These are phyloP conservation scores for Cranoglanis bouderius DNA, from an alignment of 2,113 vertebrate species.

Conservation along the genomic window DNA sequence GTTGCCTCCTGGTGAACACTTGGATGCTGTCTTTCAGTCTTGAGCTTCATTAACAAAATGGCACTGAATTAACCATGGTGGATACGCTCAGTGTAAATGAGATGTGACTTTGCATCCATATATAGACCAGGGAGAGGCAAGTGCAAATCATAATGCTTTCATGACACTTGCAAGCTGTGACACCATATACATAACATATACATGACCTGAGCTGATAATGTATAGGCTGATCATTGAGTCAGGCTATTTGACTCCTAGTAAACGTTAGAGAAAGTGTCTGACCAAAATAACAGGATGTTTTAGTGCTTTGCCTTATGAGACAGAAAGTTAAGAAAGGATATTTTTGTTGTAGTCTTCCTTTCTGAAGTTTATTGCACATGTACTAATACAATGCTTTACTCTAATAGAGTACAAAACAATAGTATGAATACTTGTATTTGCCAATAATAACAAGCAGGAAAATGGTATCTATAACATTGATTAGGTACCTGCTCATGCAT, in stretches of 20 bases:
- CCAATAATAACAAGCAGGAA: neutral
- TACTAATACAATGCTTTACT: neutral
- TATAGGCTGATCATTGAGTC: conserved; percentile 46
- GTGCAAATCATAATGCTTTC: conserved; percentile 49
- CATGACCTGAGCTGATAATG: conserved; percentile 55
- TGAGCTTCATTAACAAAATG: neutral
- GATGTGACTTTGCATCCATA: conserved; percentile 22
- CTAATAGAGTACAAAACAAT: neutral
- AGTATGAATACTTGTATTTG: neutral
- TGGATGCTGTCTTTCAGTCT: neutral
- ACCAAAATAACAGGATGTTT: conserved; percentile 45
- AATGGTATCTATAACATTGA: neutral
- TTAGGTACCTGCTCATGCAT: neutral
- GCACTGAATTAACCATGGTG: conserved; percentile 3
- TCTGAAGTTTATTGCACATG: conserved; percentile 1
- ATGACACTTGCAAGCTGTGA: conserved; percentile 54
- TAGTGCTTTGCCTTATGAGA: neutral
- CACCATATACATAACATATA: conserved; percentile 50
- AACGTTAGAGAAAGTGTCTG: conserved; percentile 10
- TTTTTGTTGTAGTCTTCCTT: neutral
- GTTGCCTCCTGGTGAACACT: neutral
- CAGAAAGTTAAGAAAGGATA: neutral
- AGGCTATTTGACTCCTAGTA: conserved; percentile 19
- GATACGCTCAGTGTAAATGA: conserved; percentile 1
- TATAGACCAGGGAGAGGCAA: conserved; percentile 32